Evolutionary conservation across 2,888 invertebrate genomes (phyloP).

Genomic region (Oxycera nigricornis): DNA sequence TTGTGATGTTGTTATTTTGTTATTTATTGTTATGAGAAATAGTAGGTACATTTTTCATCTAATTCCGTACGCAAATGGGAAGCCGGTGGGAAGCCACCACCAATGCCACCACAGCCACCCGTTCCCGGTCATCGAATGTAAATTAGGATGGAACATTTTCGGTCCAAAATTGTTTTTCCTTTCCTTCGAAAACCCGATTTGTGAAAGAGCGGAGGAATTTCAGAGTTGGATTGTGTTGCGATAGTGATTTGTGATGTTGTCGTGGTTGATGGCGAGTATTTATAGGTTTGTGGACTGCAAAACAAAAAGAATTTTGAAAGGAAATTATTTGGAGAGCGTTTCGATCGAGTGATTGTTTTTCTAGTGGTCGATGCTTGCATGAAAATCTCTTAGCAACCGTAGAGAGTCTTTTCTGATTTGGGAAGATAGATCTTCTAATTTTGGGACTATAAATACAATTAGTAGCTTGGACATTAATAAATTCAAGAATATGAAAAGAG

Average conservation of each 20-base stretch:
- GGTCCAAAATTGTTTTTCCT: no score
- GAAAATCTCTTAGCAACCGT: no score
- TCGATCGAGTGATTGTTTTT: not conserved
- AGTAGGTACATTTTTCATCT: constrained; percentile 7
- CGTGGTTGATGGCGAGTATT: not conserved
- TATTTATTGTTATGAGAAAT: constrained; percentile 1
- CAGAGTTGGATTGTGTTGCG: not conserved
- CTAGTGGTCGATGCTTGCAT: no score
- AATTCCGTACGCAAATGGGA: constrained; percentile 13
- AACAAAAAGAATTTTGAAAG: not conserved
- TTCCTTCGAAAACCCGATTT: no score
- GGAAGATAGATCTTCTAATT: no score
- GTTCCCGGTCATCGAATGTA: not conserved
- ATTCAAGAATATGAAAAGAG: no score
- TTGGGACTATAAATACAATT: no score
- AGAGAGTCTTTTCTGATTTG: no score
- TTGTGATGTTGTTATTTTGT: not conserved
- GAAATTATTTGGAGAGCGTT: not conserved
- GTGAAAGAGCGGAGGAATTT: not conserved
- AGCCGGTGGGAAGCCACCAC: no score
- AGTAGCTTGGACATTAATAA: no score
- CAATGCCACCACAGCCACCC: no score
- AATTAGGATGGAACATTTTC: not conserved
- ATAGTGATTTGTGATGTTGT: not conserved
- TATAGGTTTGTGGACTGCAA: not conserved